Percentiles rank a stretch among this genome's conserved stretches.
These are phyloP conservation scores for Melanaphis sacchari DNA, from an alignment of 1,140 invertebrate species.

Conservation along the genomic window DNA sequence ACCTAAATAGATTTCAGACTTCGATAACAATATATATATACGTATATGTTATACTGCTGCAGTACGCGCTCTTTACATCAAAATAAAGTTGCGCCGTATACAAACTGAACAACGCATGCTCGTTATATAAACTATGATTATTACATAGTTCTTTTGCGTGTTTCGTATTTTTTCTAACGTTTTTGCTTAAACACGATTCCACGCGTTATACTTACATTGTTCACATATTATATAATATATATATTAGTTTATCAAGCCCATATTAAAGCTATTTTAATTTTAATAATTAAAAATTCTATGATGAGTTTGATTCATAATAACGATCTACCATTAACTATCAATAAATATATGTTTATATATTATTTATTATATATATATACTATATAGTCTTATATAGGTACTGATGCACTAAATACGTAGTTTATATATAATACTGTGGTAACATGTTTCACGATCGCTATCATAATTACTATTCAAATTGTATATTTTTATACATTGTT, in stretches of 20 bases:
- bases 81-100: not conserved
- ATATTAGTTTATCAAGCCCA: not conserved
- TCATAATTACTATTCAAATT: conserved; percentile 12
- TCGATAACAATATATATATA: not conserved
- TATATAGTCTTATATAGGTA: too few species aligned
- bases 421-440: not conserved
- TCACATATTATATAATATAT: not conserved
- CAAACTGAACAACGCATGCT: not conserved
- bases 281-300: not conserved
- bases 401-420: too few species aligned
- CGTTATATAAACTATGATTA: not conserved
- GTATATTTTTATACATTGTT: not conserved
- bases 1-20: not conserved
- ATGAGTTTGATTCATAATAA: not conserved
- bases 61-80: not conserved
- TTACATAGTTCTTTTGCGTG: not conserved
- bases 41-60: not conserved
- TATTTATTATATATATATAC: too few species aligned
- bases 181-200: not conserved
- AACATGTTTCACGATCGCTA: not conserved
- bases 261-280: not conserved
- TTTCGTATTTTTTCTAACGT: not conserved
- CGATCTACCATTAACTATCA: not conserved
- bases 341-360: not conserved
- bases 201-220: not conserved